These are phyloP conservation scores for Cordylochernes scorpioides DNA, from an alignment of 2,888 invertebrate genomes.

Conservation along the genomic window DNA sequence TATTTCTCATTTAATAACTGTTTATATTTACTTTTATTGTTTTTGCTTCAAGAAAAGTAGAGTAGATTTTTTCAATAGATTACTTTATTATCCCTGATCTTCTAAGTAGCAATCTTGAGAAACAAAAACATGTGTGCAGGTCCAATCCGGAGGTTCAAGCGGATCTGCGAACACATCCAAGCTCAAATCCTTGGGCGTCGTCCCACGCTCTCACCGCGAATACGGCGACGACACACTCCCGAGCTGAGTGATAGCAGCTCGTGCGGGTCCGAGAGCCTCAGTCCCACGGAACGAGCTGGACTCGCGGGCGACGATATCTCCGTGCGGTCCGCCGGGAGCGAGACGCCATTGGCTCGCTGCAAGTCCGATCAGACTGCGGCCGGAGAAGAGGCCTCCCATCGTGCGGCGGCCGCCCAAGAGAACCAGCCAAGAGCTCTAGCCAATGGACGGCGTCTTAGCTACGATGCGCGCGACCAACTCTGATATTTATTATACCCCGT, in stretches of 20 bases:
- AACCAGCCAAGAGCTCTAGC: conserved; percentile 2
- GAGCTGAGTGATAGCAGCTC: conserved; percentile 41
- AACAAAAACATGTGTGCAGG: conserved; percentile 38
- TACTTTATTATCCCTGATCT: no score
- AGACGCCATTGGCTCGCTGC: conserved; percentile 12
- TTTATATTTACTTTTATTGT: no score
- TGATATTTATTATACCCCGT: no score
- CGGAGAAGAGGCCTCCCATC: conserved; percentile 8
- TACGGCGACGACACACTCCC: conserved; percentile 30
- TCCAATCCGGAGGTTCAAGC: conserved; percentile 71
- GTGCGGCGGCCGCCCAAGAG: conserved; percentile 2
- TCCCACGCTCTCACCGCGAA: conserved; percentile 14
- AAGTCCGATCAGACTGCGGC: conserved; percentile 15
- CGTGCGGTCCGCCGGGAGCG: conserved; percentile 3
- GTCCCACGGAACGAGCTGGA: conserved; percentile 17
- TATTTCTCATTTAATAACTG: no score
- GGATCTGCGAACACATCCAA: conserved; percentile 89
- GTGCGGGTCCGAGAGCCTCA: conserved; percentile 35
- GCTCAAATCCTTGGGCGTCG: conserved; percentile 38
- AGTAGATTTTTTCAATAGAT: no score
- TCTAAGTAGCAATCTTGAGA: no score
- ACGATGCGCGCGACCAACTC: no score
- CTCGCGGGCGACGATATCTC: conserved; percentile 5
- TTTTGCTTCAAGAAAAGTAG: no score
- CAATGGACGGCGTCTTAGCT: conserved; percentile 10